phyloP scores from a whole-genome alignment of 30 jellyfish, hydroid and myxozoan species.

The Aurelia sp. region DNA sequence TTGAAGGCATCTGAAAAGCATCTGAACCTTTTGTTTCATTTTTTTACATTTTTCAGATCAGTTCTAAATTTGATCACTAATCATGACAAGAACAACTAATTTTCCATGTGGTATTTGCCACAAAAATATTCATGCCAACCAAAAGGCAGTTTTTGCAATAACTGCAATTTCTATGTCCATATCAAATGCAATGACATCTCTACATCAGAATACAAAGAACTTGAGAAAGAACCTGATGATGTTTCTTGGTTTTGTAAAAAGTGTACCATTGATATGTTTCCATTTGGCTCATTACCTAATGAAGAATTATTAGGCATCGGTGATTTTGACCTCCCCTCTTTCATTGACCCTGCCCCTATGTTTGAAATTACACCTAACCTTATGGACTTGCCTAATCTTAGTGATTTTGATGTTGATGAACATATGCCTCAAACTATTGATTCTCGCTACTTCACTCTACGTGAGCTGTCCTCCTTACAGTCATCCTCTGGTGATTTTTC shows the following conservation, averaged over 20 bases:
- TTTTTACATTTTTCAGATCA: no score
- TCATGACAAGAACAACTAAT: slow-evolving; percentile 11
- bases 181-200: slow-evolving; percentile 42
- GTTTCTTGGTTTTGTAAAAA: no score
- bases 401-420: no score
- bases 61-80: neutral
- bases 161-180: slow-evolving; percentile 39
- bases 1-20: no score
- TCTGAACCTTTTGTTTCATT: no score
- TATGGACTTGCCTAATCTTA: no score
- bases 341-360: slow-evolving; percentile 33
- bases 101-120: slow-evolving; percentile 60
- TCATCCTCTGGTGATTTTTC: slow-evolving; percentile 44
- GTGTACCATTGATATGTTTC: slow-evolving; percentile 39
- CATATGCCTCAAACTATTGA: no score
- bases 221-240: no score
- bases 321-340: neutral
- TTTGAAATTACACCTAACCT: no score
- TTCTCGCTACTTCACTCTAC: no score
- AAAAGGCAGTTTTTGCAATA: slow-evolving; percentile 29
- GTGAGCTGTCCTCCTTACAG: neutral
- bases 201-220: slow-evolving; percentile 13
- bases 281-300: slow-evolving; percentile 57
- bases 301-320: slow-evolving; percentile 17
- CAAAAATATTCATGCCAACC: slow-evolving; percentile 52